Conservation (phyloP, 2,888 invertebrate genomes). For the Synergus itoensis region DNA sequence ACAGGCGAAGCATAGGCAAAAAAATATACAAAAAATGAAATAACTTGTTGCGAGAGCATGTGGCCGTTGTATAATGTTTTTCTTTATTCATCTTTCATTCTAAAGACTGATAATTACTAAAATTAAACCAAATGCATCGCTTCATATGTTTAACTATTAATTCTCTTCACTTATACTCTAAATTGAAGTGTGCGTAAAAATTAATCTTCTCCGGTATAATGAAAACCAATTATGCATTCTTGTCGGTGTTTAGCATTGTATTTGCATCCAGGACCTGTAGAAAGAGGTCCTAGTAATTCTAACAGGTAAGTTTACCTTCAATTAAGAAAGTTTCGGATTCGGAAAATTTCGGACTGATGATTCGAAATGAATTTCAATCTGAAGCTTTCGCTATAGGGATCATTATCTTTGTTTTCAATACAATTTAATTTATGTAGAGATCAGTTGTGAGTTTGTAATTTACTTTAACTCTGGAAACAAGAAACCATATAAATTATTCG, state of each 20-base stretch:
- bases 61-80: background rate
- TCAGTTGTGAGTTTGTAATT: background rate
- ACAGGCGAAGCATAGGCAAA: background rate
- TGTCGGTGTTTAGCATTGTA: background rate
- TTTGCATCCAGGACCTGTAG: background rate
- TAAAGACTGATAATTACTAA: background rate
- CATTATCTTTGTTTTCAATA: too few relatives aligned
- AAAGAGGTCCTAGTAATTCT: background rate
- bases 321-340: background rate
- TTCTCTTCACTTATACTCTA: background rate
- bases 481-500: constrained; percentile 2
- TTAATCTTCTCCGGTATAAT: background rate
- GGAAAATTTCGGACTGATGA: too few relatives aligned
- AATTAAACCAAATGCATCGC: background rate
- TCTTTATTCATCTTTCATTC: background rate
- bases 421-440: background rate
- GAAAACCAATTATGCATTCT: constrained; percentile 23
- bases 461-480: background rate
- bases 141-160: background rate
- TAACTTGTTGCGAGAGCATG: background rate
- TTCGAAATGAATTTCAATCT: too few relatives aligned
- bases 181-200: background rate
- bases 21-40: background rate
- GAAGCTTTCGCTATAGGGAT: too few relatives aligned
- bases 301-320: background rate